Conservation (phyloP, 2,113 vertebrate genomes). For the Chionomys nivalis region DNA sequence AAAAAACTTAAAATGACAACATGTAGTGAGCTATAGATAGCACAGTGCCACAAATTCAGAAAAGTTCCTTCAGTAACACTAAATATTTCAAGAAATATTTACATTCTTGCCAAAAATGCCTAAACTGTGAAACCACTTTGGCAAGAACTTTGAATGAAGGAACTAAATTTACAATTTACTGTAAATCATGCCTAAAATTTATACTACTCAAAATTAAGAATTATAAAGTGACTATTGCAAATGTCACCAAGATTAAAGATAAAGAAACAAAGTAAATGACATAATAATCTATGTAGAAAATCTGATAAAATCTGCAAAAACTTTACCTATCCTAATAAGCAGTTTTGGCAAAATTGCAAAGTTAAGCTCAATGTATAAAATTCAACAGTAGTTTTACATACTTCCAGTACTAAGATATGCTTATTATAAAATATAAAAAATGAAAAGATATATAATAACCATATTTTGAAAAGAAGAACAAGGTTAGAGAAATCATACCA, state of each 20-base stretch:
- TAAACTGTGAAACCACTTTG: slow-evolving; percentile 27
- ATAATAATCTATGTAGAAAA: background rate
- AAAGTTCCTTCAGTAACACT: background rate
- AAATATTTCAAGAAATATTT: background rate
- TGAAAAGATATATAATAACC: background rate
- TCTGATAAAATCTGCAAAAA: background rate
- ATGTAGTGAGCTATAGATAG: background rate
- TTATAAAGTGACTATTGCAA: background rate
- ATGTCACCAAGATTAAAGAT: background rate
- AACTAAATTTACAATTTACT: slow-evolving; percentile 28
- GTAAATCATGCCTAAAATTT: background rate
- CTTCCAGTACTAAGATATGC: background rate
- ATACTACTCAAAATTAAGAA: slow-evolving; percentile 22
- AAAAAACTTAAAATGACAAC: slow-evolving; percentile 24
- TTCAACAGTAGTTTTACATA: background rate
- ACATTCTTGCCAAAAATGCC: slow-evolving; percentile 41
- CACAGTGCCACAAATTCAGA: background rate
- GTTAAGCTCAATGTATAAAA: background rate
- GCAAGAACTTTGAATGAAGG: background rate
- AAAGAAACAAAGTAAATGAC: background rate
- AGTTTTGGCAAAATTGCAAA: slow-evolving; percentile 23
- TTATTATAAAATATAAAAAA: background rate
- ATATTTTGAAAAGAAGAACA: background rate
- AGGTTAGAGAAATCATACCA: background rate
- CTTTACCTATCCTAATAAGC: background rate